Evolutionary conservation across 64 coral and sea anemone species (phyloP).

Genomic region (Montipora capricornis): DNA sequence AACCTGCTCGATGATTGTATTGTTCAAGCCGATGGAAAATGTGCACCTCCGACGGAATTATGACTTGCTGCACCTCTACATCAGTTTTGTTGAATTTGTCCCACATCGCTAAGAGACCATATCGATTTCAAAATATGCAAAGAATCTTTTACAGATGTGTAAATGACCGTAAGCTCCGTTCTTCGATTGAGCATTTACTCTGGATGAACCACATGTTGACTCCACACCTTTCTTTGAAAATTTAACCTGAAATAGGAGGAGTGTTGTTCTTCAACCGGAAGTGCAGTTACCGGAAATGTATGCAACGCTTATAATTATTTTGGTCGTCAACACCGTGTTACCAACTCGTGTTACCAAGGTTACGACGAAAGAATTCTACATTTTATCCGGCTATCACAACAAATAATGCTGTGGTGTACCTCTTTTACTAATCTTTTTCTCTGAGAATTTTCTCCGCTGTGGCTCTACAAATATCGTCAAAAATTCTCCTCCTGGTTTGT

Average conservation of each 20-base stretch:
- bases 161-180: not conserved
- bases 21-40: conserved; percentile 20
- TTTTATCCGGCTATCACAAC: too few relatives aligned
- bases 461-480: too few relatives aligned
- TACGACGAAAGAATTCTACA: too few relatives aligned
- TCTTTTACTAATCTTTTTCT: too few relatives aligned
- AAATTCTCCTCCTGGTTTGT: too few relatives aligned
- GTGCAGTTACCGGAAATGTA: not conserved
- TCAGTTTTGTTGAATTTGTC: conserved; percentile 28
- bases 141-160: conserved; percentile 29
- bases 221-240: too few relatives aligned
- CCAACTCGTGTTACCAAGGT: not conserved
- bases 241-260: too few relatives aligned
- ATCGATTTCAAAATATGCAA: conserved; percentile 14
- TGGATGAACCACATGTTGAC: too few relatives aligned
- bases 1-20: conserved; percentile 7
- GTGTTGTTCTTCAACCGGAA: not conserved
- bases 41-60: conserved; percentile 22
- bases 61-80: not conserved
- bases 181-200: too few relatives aligned
- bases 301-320: not conserved
- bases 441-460: too few relatives aligned
- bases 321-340: not conserved
- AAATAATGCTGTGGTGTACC: too few relatives aligned
- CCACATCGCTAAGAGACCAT: conserved; percentile 13